These are phyloP conservation scores for Galeopterus variegatus DNA, from an alignment of 2,113 vertebrate species.

Conservation along the genomic window DNA sequence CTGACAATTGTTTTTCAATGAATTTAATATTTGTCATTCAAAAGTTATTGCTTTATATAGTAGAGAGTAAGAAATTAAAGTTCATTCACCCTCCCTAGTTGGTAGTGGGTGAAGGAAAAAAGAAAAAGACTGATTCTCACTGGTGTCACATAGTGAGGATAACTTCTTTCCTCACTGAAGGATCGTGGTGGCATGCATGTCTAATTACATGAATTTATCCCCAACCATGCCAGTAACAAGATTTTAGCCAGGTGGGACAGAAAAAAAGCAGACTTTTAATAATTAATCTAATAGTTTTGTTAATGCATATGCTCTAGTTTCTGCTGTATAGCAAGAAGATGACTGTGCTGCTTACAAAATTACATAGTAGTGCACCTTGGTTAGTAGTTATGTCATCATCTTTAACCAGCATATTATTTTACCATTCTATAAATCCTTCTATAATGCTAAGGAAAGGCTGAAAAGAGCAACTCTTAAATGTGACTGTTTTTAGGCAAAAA, in stretches of 20 bases:
- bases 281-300: background rate
- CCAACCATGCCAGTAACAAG: background rate
- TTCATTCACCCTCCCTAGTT: background rate
- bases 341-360: background rate
- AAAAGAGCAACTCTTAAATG: background rate
- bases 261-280: background rate
- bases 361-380: background rate
- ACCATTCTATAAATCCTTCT: background rate
- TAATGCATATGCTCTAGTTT: background rate
- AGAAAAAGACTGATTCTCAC: background rate
- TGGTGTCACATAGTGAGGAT: background rate
- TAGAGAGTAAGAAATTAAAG: constrained; percentile 27
- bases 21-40: background rate
- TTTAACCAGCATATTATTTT: constrained; percentile 36
- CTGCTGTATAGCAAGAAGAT: background rate
- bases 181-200: background rate
- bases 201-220: background rate
- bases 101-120: background rate
- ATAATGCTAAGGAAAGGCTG: background rate
- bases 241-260: background rate
- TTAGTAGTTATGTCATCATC: background rate
- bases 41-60: constrained; percentile 7
- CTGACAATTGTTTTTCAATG: background rate
- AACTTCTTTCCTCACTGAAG: background rate
- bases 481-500: background rate